phyloP scores from a whole-genome alignment of 2,797 vertebrate genomes.

The Sparidentex hasta region DNA sequence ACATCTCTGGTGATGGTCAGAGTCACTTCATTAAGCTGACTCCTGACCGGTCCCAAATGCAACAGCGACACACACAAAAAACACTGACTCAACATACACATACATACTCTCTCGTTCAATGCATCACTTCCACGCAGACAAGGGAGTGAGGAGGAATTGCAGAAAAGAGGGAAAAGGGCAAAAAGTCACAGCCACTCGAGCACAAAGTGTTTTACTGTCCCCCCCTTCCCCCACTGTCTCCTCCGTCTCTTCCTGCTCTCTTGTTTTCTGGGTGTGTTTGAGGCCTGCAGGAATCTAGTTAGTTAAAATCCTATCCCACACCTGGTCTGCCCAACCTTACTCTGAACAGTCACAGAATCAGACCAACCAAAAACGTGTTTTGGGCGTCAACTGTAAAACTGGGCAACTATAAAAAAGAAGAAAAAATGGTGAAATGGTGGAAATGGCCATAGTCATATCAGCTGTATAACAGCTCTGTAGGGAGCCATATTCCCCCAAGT shows the following conservation, averaged over 20 bases:
- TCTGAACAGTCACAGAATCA: not conserved
- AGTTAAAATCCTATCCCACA: conserved; percentile 8
- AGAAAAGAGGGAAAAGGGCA: conserved; percentile 67
- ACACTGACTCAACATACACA: conserved; percentile 47
- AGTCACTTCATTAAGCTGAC: conserved; percentile 94
- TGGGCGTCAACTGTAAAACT: conserved; percentile 20
- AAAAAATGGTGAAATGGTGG: conserved; percentile 22
- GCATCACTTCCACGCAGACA: conserved; percentile 72
- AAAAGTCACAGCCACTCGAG: conserved; percentile 74
- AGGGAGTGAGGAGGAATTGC: conserved; percentile 65
- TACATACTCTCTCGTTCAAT: conserved; percentile 54
- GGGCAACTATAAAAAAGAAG: conserved; percentile 25
- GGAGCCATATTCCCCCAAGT: conserved; percentile 67
- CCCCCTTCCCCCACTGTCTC: conserved; percentile 34
- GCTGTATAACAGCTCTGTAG: conserved; percentile 55
- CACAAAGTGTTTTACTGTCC: conserved; percentile 62
- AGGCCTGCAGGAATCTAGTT: conserved; percentile 4
- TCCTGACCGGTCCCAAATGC: conserved; percentile 86
- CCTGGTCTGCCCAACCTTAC: not conserved
- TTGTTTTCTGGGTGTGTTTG: conserved; percentile 17
- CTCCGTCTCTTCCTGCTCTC: conserved; percentile 17
- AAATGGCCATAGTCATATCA: conserved; percentile 71
- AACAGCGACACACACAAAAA: conserved; percentile 60
- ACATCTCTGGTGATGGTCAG: conserved; percentile 87
- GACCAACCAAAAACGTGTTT: conserved; percentile 26